Base-by-base conservation (phyloP, 2,797 vertebrate species). In the Staurois parvus region DNA sequence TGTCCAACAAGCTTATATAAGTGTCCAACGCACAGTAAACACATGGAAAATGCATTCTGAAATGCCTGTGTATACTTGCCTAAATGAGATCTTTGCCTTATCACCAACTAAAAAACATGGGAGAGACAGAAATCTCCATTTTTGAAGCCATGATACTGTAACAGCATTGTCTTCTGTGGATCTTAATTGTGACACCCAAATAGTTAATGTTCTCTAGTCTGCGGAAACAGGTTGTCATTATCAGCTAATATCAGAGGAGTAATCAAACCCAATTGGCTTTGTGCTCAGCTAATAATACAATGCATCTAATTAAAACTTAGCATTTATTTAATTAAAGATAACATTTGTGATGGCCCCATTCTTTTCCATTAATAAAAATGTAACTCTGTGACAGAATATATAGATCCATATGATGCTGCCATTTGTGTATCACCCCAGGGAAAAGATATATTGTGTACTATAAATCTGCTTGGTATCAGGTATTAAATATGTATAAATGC, bases 271-370 rank as follows among this genome's bases (percentile, higher is more conserved):
- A 81, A 76, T 76, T 56, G 66, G 66, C 67, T 76, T 34, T 37
- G 34, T 45, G 62, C 79, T 37, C 52, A 21, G 79, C 81, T 72
- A 77, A 72, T 82, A 81, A 72, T 69, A 77, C 29, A 82, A 82
- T 72, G 76, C 64, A 70, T 77, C 66, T 80, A 77, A 82, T 86
- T 81, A 86, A 82, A 86, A 73, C 68, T 28, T 72, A 79, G 76
- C 66, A 64, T 82, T 76, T 62, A 66, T 82, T 86, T 86, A 86
- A 86, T 86, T 81, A 86, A 77, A 83, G 79, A 82, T 82, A 82
- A 78, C 79, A 82, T 70, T 82, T 72, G 48, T 66, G 85, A 86
- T 82, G 76, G 79, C 29, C 34, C 68, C 28, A 77, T 86, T 86
- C 66, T 59, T 81, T 86, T 82, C 62, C 70, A 76, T 72, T 86